Conservation (phyloP, 2,797 vertebrate species). For the Sitta carolinensis region DNA sequence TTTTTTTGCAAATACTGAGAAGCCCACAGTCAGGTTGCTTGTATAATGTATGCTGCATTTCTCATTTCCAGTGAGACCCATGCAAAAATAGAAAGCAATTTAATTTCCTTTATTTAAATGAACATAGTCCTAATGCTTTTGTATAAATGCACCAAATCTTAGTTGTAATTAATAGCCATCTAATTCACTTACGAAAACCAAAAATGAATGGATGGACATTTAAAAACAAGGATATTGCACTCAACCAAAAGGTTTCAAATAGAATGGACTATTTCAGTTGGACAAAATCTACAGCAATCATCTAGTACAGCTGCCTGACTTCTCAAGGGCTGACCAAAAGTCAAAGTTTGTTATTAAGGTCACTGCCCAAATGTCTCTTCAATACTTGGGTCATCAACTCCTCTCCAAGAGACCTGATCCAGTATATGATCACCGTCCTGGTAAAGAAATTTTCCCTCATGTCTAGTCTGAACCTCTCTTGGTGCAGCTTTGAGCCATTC, state of each 20-base stretch:
- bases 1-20: not conserved
- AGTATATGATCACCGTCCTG: not conserved
- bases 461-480: not conserved
- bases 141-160: conserved; percentile 8
- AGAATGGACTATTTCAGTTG: not conserved
- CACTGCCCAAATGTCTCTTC: not conserved
- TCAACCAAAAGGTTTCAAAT: not conserved
- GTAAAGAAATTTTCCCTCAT: not conserved
- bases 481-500: not conserved
- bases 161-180: not conserved
- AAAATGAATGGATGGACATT: not conserved
- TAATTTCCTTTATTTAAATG: not conserved
- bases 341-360: not conserved
- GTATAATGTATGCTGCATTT: not conserved
- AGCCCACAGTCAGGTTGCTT: not conserved
- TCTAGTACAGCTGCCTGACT: not conserved
- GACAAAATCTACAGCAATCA: not conserved
- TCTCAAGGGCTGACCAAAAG: not conserved
- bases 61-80: not conserved
- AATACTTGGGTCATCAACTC: not conserved
- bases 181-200: not conserved
- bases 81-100: not conserved
- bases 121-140: not conserved
- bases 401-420: not conserved
- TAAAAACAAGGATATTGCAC: not conserved